These are phyloP conservation scores for Thryonomys swinderianus DNA, from an alignment of 2,113 vertebrate genomes.

Conservation along the genomic window DNA sequence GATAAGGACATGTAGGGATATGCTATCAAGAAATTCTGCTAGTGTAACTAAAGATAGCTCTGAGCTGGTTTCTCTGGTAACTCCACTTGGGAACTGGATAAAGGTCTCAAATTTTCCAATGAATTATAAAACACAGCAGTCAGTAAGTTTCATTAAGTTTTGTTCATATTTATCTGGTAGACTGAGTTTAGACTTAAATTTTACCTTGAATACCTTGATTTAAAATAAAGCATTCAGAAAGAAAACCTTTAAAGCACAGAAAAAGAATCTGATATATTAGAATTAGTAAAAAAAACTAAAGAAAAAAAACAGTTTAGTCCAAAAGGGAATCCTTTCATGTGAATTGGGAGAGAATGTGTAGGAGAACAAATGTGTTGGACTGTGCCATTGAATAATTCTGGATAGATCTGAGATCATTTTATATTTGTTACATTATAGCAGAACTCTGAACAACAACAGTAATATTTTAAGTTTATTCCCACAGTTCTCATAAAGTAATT, in stretches of 20 bases:
- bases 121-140: slow-evolving; percentile 12
- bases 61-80: not conserved
- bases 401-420: not conserved
- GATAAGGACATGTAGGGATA: not conserved
- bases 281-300: not conserved
- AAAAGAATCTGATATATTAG: slow-evolving; percentile 31
- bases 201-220: slow-evolving; percentile 46
- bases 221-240: slow-evolving; percentile 13
- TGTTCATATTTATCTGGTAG: slow-evolving; percentile 7
- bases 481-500: slow-evolving; percentile 49
- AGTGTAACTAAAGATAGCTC: not conserved
- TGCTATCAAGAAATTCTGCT: not conserved
- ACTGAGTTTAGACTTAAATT: slow-evolving; percentile 33
- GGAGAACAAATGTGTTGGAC: slow-evolving; percentile 24
- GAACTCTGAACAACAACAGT: slow-evolving; percentile 13
- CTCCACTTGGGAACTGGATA: not conserved
- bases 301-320: not conserved
- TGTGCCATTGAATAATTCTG: slow-evolving; percentile 25
- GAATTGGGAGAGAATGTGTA: slow-evolving; percentile 31
- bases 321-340: slow-evolving; percentile 20
- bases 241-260: slow-evolving; percentile 5
- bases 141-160: slow-evolving; percentile 9
- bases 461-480: slow-evolving; percentile 48
- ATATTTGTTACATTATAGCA: slow-evolving; percentile 11
- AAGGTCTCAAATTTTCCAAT: not conserved